Evolutionary conservation across 1,140 invertebrate genomes (phyloP), one percentile per base, ranked within the genome.

Genomic region (Aphelinus certus): DNA sequence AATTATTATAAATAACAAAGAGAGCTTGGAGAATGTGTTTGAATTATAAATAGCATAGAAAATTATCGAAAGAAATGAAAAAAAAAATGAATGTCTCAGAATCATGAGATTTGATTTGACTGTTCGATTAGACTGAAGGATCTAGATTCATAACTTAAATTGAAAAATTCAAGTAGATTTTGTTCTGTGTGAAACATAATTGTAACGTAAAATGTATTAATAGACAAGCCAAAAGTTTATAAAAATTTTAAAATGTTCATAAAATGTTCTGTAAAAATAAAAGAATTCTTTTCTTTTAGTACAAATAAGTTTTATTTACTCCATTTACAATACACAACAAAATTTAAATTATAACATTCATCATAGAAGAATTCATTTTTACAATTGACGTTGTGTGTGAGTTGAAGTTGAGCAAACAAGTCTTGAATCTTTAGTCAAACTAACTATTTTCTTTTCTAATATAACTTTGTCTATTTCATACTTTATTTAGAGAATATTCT

Each of bases 371-470:
- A 69, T 69, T 49, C 42, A 56, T 75, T 70, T 69, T 75, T 75
- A 75, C 73, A 75, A 65, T 58, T 65, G 45, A 63, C 46, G 58
- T 49, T 26, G 45, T 68, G 26, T 63, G 43, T 65, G 45, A 56
- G 10, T 61, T 67, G 26, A 26, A 26, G 26, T 70, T 62, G 51
- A 53, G n/a, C 56, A 69, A 60, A 53, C 10, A 26, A 63, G 56
- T 45, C n/a, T 65, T 48, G 46, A 74, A 58, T 70, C 73, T 70
- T 75, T 75, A 75, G 73, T 75, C 73, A 75, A 75, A 75, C 48
- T 75, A 75, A 69, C 73, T 71, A 70, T 58, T 75, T 75, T 68
- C 26, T 65, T 68, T 69, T 58, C 48, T 65, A 75, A n/a, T 71
- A 65, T 45, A 70, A 43, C 2, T 47, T 64, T 56, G 9, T 1